Evolutionary conservation across 92 coral and sea anemone genomes (phyloP).

Genomic region (Porites cylindrica): DNA sequence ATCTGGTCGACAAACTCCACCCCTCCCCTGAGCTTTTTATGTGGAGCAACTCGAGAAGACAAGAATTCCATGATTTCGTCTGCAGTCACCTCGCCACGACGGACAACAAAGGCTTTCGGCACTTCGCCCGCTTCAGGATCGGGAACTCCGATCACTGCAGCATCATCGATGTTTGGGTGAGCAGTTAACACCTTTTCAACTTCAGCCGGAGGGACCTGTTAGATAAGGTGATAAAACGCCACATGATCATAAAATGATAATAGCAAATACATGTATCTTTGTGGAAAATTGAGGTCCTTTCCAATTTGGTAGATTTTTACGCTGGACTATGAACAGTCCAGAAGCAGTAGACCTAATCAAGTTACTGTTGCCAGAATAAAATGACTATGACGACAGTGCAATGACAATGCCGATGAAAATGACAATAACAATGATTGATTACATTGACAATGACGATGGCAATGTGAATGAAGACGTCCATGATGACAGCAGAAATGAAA

Average conservation of each 20-base stretch:
- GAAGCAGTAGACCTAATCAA: no score
- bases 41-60: conserved; percentile 72
- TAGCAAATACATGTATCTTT: no score
- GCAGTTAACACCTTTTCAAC: conserved; percentile 72
- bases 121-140: conserved; percentile 83
- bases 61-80: conserved; percentile 71
- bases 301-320: no score
- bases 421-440: no score
- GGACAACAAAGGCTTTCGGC: conserved; percentile 89
- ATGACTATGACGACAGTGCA: no score
- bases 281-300: no score
- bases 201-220: conserved; percentile 86
- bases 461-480: no score
- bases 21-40: conserved; percentile 88
- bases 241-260: background rate
- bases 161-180: conserved; percentile 82
- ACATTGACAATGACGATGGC: no score
- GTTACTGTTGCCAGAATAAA: no score
- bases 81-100: conserved; percentile 63
- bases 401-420: no score
- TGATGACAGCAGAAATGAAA: no score
- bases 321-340: no score
- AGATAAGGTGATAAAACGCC: background rate
- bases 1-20: conserved; percentile 80
- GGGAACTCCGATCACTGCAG: conserved; percentile 85